Percentiles rank a stretch among this genome's conserved stretches.
Evolutionary conservation across 1,140 invertebrate species (phyloP).

Genomic region (Heliothis subflexa): DNA sequence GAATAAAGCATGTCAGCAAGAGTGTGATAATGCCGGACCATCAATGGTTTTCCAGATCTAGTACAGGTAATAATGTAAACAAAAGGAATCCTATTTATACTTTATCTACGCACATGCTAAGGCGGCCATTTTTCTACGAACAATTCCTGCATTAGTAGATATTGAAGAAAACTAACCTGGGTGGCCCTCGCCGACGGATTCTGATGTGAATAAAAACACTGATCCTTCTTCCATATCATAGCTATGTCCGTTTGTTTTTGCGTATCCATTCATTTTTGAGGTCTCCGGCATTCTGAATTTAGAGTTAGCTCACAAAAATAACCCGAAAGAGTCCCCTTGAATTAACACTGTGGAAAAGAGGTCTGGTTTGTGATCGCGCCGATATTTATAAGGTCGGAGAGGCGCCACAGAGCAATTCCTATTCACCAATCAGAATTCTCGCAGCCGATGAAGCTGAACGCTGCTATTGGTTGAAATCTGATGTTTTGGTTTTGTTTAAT

Average conservation of each 20-base stretch:
- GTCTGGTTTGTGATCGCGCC: conserved; percentile 72
- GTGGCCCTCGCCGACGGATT: conserved; percentile 99
- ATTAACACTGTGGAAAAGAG: conserved; percentile 86
- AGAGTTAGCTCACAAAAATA: conserved; percentile 85
- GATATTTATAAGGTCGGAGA: conserved; percentile 83
- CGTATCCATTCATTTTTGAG: conserved; percentile 91
- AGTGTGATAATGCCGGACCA: conserved; percentile 14
- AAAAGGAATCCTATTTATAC: conserved; percentile 64
- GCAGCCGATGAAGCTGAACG: conserved; percentile 53
- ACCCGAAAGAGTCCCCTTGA: conserved; percentile 78
- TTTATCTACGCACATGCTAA: conserved; percentile 82
- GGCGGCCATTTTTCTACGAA: conserved; percentile 81
- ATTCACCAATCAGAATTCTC: conserved; percentile 70
- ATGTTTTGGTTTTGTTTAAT: conserved; percentile 77
- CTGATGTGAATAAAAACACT: conserved; percentile 98
- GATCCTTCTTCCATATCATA: conserved; percentile 94
- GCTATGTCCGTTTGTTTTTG: conserved; percentile 90
- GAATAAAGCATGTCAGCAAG: conserved; percentile 31
- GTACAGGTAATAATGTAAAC: conserved; percentile 45
- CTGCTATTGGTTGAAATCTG: conserved; percentile 71
- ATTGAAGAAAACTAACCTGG: conserved; percentile 90
- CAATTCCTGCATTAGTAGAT: conserved; percentile 63
- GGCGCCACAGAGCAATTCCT: conserved; percentile 66
- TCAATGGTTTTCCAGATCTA: conserved; percentile 7
- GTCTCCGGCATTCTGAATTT: conserved; percentile 90